Evolutionary conservation across 2,797 vertebrate genomes (phyloP).

Genomic region (Rhodeus uyekii): DNA sequence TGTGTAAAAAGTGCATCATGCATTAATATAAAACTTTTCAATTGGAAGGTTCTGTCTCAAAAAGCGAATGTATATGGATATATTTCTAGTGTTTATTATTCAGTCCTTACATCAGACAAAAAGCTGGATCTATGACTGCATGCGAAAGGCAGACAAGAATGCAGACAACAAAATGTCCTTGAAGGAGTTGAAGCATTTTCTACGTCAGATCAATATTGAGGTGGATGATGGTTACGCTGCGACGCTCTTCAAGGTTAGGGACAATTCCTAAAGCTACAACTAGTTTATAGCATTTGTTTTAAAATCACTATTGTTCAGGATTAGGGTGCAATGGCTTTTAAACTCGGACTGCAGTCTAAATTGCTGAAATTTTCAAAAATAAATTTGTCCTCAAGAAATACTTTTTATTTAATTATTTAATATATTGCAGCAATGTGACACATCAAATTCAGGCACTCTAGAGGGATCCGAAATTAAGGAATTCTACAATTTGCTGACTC

Average conservation of each 20-base stretch:
- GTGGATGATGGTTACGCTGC: conserved; percentile 84
- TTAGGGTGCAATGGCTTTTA: not conserved
- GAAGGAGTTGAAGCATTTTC: conserved; percentile 91
- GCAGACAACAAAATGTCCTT: conserved; percentile 93
- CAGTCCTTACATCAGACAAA: conserved; percentile 75
- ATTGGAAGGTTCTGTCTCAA: not conserved
- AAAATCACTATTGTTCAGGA: not conserved
- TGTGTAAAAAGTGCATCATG: not conserved
- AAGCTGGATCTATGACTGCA: conserved; percentile 94
- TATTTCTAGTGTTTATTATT: not conserved
- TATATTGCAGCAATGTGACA: conserved; percentile 86
- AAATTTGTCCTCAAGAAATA: not conserved
- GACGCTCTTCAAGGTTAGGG: conserved; percentile 82
- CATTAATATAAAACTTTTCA: not conserved
- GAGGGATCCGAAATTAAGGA: conserved; percentile 89
- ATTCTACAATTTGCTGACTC: conserved; percentile 90
- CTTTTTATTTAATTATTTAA: conserved; percentile 26
- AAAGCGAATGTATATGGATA: not conserved
- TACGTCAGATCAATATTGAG: conserved; percentile 89
- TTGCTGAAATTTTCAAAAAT: not conserved
- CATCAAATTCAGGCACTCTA: conserved; percentile 84
- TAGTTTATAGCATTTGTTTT: not conserved
- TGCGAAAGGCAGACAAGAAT: conserved; percentile 94
- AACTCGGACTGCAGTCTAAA: not conserved
- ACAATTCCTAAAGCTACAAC: not conserved